A percentile compares a stretch with the other conserved stretches of the same genome.
These are phyloP conservation scores for Ifrita kowaldi DNA, from an alignment of 2,113 vertebrate genomes.

Conservation along the genomic window DNA sequence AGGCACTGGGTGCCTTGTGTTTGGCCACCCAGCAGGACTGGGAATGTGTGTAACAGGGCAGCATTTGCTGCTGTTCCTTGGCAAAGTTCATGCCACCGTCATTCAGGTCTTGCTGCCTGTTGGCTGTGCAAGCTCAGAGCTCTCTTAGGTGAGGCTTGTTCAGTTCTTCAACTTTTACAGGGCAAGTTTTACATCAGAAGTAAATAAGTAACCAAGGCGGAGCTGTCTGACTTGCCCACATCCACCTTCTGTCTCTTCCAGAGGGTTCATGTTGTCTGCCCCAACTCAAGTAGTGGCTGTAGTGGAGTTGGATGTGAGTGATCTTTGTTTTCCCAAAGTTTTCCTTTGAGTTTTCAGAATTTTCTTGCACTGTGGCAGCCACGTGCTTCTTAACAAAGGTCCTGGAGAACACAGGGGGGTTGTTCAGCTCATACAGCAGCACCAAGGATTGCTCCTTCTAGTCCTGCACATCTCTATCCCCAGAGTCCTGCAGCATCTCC, in stretches of 20 bases:
- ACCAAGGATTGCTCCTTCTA: neutral
- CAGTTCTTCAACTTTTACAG: neutral
- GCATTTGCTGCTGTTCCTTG: neutral
- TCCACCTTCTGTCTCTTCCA: neutral
- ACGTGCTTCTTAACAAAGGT: neutral
- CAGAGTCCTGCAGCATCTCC: neutral
- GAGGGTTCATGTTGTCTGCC: neutral
- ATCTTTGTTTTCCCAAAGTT: neutral
- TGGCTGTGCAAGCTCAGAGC: neutral
- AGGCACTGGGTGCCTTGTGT: neutral
- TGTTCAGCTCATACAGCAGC: neutral
- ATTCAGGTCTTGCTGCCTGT: neutral
- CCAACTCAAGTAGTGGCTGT: neutral
- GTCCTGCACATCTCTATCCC: neutral
- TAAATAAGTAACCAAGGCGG: neutral
- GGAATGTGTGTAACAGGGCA: neutral
- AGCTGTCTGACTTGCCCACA: neutral
- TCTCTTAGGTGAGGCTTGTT: neutral
- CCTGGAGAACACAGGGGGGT: rapidly evolving
- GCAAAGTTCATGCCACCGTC: neutral
- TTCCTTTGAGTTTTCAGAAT: neutral
- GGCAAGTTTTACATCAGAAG: neutral
- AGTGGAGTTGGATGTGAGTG: neutral
- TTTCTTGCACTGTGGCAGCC: neutral
- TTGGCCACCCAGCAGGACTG: neutral